Base-by-base conservation (phyloP, 92 coral and sea anemone species). In the Epizoanthus stellaris region DNA sequence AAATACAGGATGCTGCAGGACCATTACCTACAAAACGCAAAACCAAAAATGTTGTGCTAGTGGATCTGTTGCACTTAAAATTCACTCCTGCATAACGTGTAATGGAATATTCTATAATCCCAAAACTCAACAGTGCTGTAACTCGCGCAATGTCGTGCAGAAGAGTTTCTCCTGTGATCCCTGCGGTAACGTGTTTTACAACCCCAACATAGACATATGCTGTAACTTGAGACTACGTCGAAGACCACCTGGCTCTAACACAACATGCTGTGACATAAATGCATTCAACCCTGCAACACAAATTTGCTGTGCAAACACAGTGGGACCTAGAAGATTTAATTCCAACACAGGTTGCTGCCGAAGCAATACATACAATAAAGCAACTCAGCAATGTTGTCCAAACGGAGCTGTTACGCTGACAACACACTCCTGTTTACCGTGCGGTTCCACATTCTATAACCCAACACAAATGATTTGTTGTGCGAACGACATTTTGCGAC, bases 241-340 rank as follows among this genome's bases (percentile, higher is more conserved):
- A 61, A 77, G 83, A 77, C 14, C 71, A 56, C 49, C 64, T 34
- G 83, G 83, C 14, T 3, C 11, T 0, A 60, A 14, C 19, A 77
- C 83, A 6, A 17, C 16, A 21, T 77, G 83, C 30, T 77, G 83
- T 60, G 83, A 59, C 5, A 11, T 4, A 21, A n/a, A 39, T 13
- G 68, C 83, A n/a, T 36, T 11, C 70, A 77, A 77, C 34, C 16
- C 49, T 61, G 53, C 49, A 10, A 14, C 12, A 20, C 47, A 30
- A 2, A 39, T 47, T 30, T 77, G 82, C 63, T 77, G 82, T 77
- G 70, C 8, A 11, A 49, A 57, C 53, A 64, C 15, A 64, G 69
- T 64, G 39, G 23, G 2, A 23, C 4, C 15, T 20, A 21, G 39
- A 64, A 64, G 9, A 21, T 7, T 6, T 19, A 5, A 2, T 1